Conservation (phyloP, 23 tunicate species). For the Ascidia mentula region DNA sequence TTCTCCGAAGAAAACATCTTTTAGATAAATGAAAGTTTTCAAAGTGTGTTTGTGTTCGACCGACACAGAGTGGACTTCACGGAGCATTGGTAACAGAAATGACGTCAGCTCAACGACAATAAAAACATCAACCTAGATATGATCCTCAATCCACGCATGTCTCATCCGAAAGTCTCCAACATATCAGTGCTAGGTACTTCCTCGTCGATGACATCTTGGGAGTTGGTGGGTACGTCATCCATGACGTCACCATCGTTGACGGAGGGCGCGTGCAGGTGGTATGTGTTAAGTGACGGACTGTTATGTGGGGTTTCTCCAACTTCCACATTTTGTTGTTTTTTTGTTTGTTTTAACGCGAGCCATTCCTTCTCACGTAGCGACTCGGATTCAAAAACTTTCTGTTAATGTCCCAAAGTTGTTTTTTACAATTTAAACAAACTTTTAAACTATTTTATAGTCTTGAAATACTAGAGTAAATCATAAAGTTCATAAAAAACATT, state of each 20-base stretch:
- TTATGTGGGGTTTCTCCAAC: slow-evolving; percentile 58
- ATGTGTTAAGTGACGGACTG: slow-evolving; percentile 52
- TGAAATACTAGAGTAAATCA: too few species aligned
- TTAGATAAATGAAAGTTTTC: neutral
- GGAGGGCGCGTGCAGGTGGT: neutral
- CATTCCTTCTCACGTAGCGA: slow-evolving; percentile 52
- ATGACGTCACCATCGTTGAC: neutral
- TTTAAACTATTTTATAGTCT: too few species aligned
- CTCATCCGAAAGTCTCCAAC: neutral
- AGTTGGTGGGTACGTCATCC: neutral
- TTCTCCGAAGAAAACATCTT: neutral
- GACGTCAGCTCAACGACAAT: neutral
- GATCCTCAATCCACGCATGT: too few species aligned
- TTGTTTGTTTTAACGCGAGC: slow-evolving; percentile 28
- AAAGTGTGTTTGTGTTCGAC: neutral
- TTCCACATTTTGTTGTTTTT: slow-evolving; percentile 26
- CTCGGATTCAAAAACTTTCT: slow-evolving; percentile 54
- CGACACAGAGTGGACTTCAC: neutral
- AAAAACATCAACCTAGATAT: too few species aligned
- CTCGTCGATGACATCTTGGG: neutral
- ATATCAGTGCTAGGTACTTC: neutral
- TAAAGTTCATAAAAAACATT: too few species aligned
- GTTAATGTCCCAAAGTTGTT: neutral
- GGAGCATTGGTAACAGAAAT: neutral
- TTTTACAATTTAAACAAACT: neutral